Evolutionary conservation across 1,140 invertebrate genomes (phyloP), one percentile per base, ranked within the genome.

Genomic region (Kradibia gibbosae): DNA sequence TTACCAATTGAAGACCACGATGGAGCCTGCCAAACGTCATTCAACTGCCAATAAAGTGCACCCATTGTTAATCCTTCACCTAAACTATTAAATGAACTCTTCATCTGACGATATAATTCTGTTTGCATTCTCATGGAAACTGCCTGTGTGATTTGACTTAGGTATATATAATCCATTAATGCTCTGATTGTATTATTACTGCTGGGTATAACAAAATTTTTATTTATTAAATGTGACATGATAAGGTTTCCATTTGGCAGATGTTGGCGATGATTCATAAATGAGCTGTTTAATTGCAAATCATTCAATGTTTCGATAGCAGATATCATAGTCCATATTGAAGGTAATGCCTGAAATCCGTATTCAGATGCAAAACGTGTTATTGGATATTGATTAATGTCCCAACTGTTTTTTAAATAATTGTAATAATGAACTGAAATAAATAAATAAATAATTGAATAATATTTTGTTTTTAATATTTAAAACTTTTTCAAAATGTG

Each of bases 31-130:
- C 99, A 99, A 31, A 99, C 96, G 90, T 99, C 98, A 91, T 99
- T 99, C 1, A 99, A 90, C 89, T 99, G 99, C 99, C 99, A 99
- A 91, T 99, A 99, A 55, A 99, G 92, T 22, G 98, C 98, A 22
- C 99, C 99, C 97, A 99, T 99, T 0, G 96, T 97, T 15, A 92
- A 89, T 57, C 97, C 96, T 89, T 95, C 93, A 2, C 95, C 95
- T 15, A 92, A 86, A 25, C 92, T 90, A 78, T 93, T 91, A 20
- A 94, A 67, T 34, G 85, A 89, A 72, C 91, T 93, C 85, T 92
- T 92, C 85, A 92, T 89, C 83, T 96, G 94, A 45, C 98, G 92
- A 90, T 99, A 99, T 84, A 94, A 94, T 90, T 99, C 98, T 0
- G 97, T 96, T 91, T 99, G 94, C 20, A 94, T 93, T 90, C 97